Evolutionary conservation across 2,888 invertebrate species (phyloP), one percentile per base, ranked within the genome.

Genomic region (Carabus problematicus): DNA sequence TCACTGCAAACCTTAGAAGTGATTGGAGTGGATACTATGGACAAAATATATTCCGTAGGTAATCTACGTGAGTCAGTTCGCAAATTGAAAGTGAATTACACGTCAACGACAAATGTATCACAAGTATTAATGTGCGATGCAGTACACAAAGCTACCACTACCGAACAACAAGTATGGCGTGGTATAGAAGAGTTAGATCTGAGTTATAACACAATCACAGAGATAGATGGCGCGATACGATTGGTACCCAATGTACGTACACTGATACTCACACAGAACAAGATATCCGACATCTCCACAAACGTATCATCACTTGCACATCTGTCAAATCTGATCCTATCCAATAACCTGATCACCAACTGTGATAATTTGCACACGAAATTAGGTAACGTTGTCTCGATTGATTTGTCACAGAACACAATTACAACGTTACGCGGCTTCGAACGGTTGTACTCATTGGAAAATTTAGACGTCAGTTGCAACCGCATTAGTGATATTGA

Each of bases 121-220:
- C 91, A 95, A 78, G 87, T 95, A 72, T 84, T 95, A 8, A 86
- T 95, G 71, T 94, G 95, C 78, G 96, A 95, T 81, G 89, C 92
- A 74, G 83, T 95, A 71, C 93, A 95, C 77, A 93, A 91, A 80
- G 81, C 80, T 75, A 73, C 78, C 79, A 70, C 81, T 49, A 76
- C 79, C 73, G 76, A 77, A 58, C 78, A 81, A 61, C 77, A 81
- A 77, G 82, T 82, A 72, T 93, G 93, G 93, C 85, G 86, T 63
- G 86, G 87, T 72, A 81, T 96, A 1, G 86, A 86, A 8, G 84
- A 87, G 70, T 85, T 92, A 39, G 91, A 95, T 81, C 87, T 95
- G 73, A 91, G 91, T 40, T 88, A 89, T 75, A 96, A 95, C 83
- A 86, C 88, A 75, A 87, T 96, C 70, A 86, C 86, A 59, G 84